Evolutionary conservation across 2,113 vertebrate genomes (phyloP), one percentile per base, ranked within the genome.

Genomic region (Bolborhynchus lineola): DNA sequence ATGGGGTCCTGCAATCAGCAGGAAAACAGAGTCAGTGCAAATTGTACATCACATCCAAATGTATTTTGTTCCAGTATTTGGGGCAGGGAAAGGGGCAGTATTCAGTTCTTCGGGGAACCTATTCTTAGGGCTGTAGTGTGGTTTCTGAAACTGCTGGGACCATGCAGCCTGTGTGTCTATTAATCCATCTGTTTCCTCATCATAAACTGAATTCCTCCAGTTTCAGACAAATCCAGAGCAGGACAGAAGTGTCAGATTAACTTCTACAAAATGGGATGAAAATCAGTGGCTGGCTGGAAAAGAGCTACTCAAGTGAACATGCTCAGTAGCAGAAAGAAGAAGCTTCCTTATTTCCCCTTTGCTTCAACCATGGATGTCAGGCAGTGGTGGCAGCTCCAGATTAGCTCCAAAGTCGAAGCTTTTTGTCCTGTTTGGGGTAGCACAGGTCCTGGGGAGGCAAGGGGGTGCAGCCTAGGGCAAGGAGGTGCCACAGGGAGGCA

Each of bases 351-450:
- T 75, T 88, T 81, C 19, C 23, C 9, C 42, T 86, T 91, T 44
- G 6, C 28, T 74, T 44, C 1, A 1, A 6, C n/a, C 0, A 0
- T 72, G 33, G 20, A 57, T 1, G 3, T 15, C 0, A 6, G 41
- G 17, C 64, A 72, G 69, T 50, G 80, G 33, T 1, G 2, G 47
- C 13, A 57, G n/a, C 59, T 78, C 37, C 59, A 31, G 3, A n/a
- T 50, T 15, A 71, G 33, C 44, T 50, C 41, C 44, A 31, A 16
- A 42, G 49, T 57, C 0, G 1, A 23, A 52, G 49, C 31, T 53
- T 7, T 78, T 46, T 63, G 26, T 29, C 33, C n/a, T 44, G 7
- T 33, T 83, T 4, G 4, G 31, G 25, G 71, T 70, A 20, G 47
- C 16, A 37, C 23, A 33, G 33, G 13, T 49, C 7, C 60, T 0